Conservation (phyloP, 92 coral and sea anemone genomes). For the Heteractis magnifica region DNA sequence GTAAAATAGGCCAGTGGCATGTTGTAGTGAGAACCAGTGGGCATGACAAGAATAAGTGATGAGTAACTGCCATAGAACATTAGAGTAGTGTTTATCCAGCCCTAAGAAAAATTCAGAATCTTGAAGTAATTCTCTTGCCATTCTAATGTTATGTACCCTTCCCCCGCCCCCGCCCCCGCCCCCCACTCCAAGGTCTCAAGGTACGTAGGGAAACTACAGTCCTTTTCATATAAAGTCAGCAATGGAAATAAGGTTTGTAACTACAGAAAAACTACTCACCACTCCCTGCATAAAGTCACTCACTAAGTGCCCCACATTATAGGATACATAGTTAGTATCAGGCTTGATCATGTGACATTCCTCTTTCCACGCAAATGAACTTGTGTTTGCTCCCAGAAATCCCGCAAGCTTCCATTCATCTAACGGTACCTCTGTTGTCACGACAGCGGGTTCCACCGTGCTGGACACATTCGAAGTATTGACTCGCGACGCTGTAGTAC, state of each 20-base stretch:
- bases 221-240: not conserved
- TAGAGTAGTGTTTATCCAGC: constrained; percentile 88
- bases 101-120: constrained; percentile 36
- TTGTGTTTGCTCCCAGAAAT: constrained; percentile 31
- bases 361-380: not conserved
- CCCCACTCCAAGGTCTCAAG: not conserved
- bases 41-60: constrained; percentile 47
- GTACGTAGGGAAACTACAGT: not conserved
- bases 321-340: constrained; percentile 16
- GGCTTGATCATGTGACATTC: constrained; percentile 6
- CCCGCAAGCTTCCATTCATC: not conserved
- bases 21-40: constrained; percentile 51
- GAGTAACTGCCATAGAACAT: constrained; percentile 86
- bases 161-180: too few species aligned
- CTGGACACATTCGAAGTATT: constrained; percentile 36
- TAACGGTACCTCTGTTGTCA: not conserved
- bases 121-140: not conserved
- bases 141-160: too few species aligned
- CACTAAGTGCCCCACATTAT: constrained; percentile 37
- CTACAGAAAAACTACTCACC: constrained; percentile 39
- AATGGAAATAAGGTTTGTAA: not conserved
- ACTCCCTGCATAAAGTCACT: constrained; percentile 74
- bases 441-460: not conserved
- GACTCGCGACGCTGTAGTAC: not conserved
- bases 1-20: constrained; percentile 94